These are phyloP conservation scores for Seira sanloemensis DNA, from an alignment of 2,888 invertebrate species.

Conservation along the genomic window DNA sequence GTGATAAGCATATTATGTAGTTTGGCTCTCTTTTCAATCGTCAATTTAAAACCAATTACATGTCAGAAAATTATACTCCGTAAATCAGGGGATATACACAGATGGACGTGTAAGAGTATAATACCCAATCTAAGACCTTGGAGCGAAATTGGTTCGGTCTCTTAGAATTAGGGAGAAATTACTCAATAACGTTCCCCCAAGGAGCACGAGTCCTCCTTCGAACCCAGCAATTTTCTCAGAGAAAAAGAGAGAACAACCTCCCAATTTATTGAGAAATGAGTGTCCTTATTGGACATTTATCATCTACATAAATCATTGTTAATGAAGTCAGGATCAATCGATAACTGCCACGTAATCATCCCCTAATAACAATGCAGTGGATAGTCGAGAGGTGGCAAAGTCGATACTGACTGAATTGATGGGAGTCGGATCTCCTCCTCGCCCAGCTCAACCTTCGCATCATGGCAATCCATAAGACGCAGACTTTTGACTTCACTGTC, in stretches of 20 bases:
- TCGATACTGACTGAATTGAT: too few species aligned
- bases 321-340: conserved; percentile 58
- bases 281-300: conserved; percentile 34
- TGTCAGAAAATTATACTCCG: too few species aligned
- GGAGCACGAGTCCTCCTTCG: conserved; percentile 16
- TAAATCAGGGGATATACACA: too few species aligned
- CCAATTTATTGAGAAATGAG: conserved; percentile 41
- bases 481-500: not conserved
- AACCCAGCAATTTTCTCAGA: not conserved
- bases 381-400: too few species aligned
- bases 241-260: not conserved
- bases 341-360: conserved; percentile 56
- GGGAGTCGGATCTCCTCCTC: not conserved
- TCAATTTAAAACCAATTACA: too few species aligned
- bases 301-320: conserved; percentile 56
- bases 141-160: conserved; percentile 25
- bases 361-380: conserved; percentile 32
- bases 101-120: too few species aligned
- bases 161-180: conserved; percentile 24
- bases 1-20: too few species aligned
- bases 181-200: conserved; percentile 14
- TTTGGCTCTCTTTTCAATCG: too few species aligned
- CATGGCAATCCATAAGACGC: not conserved
- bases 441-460: not conserved
- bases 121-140: not conserved